Base-by-base conservation (phyloP, 2,797 vertebrate genomes). In the Hirundo rustica region DNA sequence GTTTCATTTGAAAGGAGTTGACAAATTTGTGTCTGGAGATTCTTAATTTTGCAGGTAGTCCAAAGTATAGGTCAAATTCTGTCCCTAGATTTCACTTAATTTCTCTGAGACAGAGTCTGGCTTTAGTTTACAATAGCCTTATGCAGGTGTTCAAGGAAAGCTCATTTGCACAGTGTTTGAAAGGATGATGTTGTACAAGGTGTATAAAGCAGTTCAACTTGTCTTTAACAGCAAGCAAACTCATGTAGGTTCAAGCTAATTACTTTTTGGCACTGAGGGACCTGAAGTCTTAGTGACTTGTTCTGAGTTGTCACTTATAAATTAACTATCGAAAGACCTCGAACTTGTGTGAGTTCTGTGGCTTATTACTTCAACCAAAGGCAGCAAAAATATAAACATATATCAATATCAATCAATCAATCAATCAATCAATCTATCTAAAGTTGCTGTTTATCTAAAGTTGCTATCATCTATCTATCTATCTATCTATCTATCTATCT, bases 41-140 rank as follows among this genome's bases (percentile, higher is more conserved):
- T 94, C 94, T 92, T 84, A 88, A 95, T 94, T 92, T 95, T 93
- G 72, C 54, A 85, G 29, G 32, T 55, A 54, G 88, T 88, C 88
- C 91, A 66, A 93, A 93, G 18, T 25, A 54, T 42, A 66, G 47
- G 44, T 23, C 44, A 83, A 53, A 85, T 85, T 91, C 60, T 66
- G 65, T 68, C 54, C 51, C 55, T 71, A 70, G 75, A 53, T 91
- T 91, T 92, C 73, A 62, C 25, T 66, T 42, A 83, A 74, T 58
- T 94, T 92, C 58, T 86, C 76, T 17, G 89, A 84, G 89, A 21
- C 7, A 60, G 45, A 75, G 65, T 78, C 62, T 91, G 54, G 32
- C 66, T 78, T 85, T 70, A 60, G n/a, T 84, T 93, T 93, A 32
- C 51, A 85, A 57, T 6, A 50, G 62, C 42, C 66, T 73, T 84